Base-by-base conservation (phyloP, 2,113 vertebrate species). In the Platichthys flesus region DNA sequence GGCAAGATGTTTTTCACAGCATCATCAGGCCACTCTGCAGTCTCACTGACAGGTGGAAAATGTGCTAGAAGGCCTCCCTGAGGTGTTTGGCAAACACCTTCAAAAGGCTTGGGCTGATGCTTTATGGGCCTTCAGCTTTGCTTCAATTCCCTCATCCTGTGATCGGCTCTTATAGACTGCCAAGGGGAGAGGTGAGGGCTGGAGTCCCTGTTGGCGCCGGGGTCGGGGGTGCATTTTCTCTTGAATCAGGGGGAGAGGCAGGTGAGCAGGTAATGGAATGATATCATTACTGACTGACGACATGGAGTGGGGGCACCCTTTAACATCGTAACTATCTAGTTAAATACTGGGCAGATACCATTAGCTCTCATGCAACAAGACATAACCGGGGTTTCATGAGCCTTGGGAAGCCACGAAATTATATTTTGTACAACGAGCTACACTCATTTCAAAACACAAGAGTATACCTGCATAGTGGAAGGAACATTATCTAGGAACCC, bases 11-110 rank as follows among this genome's bases (percentile, higher is more conserved):
- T 79, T 81, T 76, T 78, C 76, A 84, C 78, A 81, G 83, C 73
- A 83, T 88, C 82, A 88, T 82, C 76, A 54, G 78, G 67, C 68
- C 51, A 74, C 64, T 70, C 71, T 79, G 74, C 64, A 24, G 71
- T 55, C 59, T 81, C 71, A 71, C 35, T 89, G 77, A 77, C 81
- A 83, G 84, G 86, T 35, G 66, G 76, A 75, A 60, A 55, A 85
- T 82, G 58, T 47, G 35, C 78, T 85, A 67, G 60, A 88, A 82
- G 76, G 79, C 74, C 74, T 86, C 76, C 81, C 68, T 59, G 16
- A 74, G 78, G 81, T 77, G 71, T 66, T 40, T 82, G 78, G 84
- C 76, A 76, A n/a, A 72, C 55, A 31, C 69, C 64, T 71, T 70
- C 26, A 85, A 76, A 85, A 70, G 70, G 58, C 73, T 75, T 51